These are phyloP conservation scores for Brienomyrus brachyistius DNA, from an alignment of 2,113 vertebrate genomes.

Conservation along the genomic window DNA sequence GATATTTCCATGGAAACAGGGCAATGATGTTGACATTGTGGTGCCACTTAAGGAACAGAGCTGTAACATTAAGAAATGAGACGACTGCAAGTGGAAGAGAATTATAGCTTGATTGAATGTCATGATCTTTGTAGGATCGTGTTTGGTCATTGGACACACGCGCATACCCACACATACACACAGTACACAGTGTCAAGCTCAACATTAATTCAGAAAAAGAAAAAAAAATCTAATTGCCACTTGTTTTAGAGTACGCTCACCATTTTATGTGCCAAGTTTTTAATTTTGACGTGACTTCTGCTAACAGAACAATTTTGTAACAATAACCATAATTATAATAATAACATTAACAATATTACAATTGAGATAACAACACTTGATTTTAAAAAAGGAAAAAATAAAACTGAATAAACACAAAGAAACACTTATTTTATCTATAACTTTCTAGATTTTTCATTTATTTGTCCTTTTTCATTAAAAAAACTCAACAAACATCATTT, in stretches of 20 bases:
- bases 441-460: conserved; percentile 33
- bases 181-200: background rate
- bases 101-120: background rate
- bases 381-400: conserved; percentile 23
- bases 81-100: background rate
- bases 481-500: conserved; percentile 35
- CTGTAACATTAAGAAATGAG: conserved; percentile 1
- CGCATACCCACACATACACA: background rate
- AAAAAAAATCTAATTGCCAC: conserved; percentile 18
- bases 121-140: conserved; percentile 3
- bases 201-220: conserved; percentile 15
- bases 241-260: conserved; percentile 22
- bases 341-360: conserved; percentile 40
- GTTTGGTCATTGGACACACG: conserved; percentile 9
- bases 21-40: conserved; percentile 13
- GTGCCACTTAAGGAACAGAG: conserved; percentile 10
- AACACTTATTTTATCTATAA: conserved; percentile 34
- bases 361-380: conserved; percentile 42
- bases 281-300: conserved; percentile 39
- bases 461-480: conserved; percentile 33
- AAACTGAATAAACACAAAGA: conserved; percentile 35
- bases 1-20: conserved; percentile 8
- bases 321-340: conserved; percentile 40
- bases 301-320: conserved; percentile 42
- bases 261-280: conserved; percentile 33